phyloP scores from a whole-genome alignment of 2,888 invertebrate genomes.

The Dryococelus australis region DNA sequence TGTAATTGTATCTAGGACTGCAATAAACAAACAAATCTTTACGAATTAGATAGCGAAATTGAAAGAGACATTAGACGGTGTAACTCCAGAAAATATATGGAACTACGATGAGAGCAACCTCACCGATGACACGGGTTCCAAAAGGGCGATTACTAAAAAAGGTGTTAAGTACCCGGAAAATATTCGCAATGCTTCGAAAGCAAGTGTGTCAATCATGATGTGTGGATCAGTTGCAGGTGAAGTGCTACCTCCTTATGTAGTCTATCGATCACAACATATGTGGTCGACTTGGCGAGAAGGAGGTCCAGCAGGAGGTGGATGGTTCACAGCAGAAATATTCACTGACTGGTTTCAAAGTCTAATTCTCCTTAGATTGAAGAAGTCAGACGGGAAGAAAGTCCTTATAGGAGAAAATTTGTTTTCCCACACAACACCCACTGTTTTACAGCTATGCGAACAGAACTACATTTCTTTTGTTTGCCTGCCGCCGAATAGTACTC shows the following conservation, averaged over 20 bases:
- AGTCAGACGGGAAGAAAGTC: neutral
- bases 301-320: neutral
- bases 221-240: constrained; percentile 7
- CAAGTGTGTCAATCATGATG: constrained; percentile 4
- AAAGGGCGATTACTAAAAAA: neutral
- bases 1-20: neutral
- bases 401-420: neutral
- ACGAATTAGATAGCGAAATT: neutral
- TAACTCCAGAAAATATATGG: constrained; percentile 12
- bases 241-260: neutral
- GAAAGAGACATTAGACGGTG: constrained; percentile 12
- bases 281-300: constrained; percentile 26
- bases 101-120: constrained; percentile 22
- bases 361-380: constrained; percentile 2
- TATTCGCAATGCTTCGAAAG: constrained; percentile 13
- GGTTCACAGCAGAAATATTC: constrained; percentile 22
- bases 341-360: neutral
- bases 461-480: constrained; percentile 17
- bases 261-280: neutral
- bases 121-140: neutral
- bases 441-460: neutral
- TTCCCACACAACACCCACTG: neutral
- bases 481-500: constrained; percentile 12
- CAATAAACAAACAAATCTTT: neutral
- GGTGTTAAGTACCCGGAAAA: constrained; percentile 18